A percentile compares a stretch with the other conserved stretches of the same genome.
These are phyloP conservation scores for Calephelis nemesis DNA, from an alignment of 1,140 invertebrate species.

Conservation along the genomic window DNA sequence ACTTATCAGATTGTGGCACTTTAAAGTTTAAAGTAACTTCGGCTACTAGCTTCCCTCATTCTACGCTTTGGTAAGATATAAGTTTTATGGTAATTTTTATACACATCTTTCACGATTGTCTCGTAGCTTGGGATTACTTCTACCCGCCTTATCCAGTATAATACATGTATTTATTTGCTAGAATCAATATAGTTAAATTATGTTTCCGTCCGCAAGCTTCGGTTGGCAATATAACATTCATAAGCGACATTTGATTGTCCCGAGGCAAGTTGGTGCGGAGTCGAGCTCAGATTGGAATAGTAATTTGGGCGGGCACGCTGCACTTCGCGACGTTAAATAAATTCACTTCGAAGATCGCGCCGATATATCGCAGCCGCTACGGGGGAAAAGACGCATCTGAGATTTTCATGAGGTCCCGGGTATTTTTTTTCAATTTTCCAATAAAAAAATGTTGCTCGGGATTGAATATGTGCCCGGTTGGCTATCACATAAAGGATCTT, in stretches of 20 bases:
- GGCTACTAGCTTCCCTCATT: too few species aligned
- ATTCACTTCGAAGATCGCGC: constrained; percentile 43
- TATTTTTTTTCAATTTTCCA: too few species aligned
- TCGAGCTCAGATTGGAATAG: constrained; percentile 58
- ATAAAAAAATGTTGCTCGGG: too few species aligned
- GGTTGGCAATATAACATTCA: constrained; percentile 32
- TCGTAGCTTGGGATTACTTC: too few species aligned
- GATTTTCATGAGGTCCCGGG: neutral
- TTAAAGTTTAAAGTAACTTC: too few species aligned
- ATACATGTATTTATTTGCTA: neutral
- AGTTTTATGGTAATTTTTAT: too few species aligned
- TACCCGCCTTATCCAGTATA: too few species aligned
- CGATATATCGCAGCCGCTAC: constrained; percentile 29
- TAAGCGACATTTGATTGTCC: constrained; percentile 36
- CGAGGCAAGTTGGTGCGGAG: constrained; percentile 27
- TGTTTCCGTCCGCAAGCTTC: constrained; percentile 4
- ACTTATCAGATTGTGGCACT: too few species aligned
- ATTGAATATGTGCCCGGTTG: too few species aligned
- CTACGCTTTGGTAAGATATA: too few species aligned
- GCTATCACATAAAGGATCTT: too few species aligned
- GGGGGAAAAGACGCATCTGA: constrained; percentile 24
- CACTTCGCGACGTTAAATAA: constrained; percentile 56
- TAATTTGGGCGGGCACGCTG: constrained; percentile 58
- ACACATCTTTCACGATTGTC: too few species aligned
- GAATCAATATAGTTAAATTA: neutral